Base-by-base conservation (phyloP, 64 coral and sea anemone species). In the Dendrophyllia cribrosa region DNA sequence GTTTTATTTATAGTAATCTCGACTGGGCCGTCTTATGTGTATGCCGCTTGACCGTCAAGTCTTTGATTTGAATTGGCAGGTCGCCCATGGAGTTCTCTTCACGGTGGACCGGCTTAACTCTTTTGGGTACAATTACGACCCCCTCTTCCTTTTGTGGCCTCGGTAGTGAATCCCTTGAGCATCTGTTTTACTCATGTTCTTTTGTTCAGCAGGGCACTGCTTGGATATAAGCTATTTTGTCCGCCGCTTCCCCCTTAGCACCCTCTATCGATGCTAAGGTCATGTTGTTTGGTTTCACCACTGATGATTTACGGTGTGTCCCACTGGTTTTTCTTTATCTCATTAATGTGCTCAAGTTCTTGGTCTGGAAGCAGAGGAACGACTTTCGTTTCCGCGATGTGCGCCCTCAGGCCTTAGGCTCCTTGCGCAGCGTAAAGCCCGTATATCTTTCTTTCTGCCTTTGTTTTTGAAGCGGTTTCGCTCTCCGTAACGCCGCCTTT, bases 51-150 rank as follows among this genome's bases (percentile, higher is more conserved):
- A 91, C 25, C 49, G 89, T 17, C 10, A 26, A 14, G 62, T 71
- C 14, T 14, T 63, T 9, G 88, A 90, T 79, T 58, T 78, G 9
- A 51, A 11, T 4, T 90, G 76, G 88, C 68, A 82, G 53, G 7
- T 58, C 3, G 76, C 77, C 6, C 88, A 90, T 43, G 66, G 77
- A 26, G 64, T 82, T 1, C 51, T 71, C 2, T 72, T 73, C 16
- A 79, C 75, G 1, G 50, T 44, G 2, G 62, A 90, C 5, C 43
- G 77, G 3, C 19, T 90, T 1, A 4, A 15, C 6, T 60, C 55
- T 64, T 62, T 52, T 49, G 72, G 86, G 0, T n/a, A 7, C 3
- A 7, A 55, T 22, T 4, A 58, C 8, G 15, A 48, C 7, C 48
- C 67, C 67, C 5, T 12, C 24, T 14, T 87, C 67, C 22, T 73